Base-by-base conservation (phyloP, 1,140 invertebrate species). In the Drosophila sp. region DNA sequence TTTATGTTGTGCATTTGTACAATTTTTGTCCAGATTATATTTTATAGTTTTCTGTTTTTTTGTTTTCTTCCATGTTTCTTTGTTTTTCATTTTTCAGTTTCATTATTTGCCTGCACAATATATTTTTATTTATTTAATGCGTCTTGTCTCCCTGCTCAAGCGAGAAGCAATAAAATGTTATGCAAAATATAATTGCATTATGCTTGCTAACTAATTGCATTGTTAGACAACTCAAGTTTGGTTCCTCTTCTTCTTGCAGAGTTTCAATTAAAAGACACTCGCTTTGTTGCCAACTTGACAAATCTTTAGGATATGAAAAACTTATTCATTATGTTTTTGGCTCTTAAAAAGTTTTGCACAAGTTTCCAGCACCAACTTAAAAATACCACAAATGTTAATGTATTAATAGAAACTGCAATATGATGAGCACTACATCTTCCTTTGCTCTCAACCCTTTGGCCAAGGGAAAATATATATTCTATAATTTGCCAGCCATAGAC, bases 221-320 rank as follows among this genome's bases (percentile, higher is more conserved):
- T 78, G 43, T 62, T 51, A 65, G 57, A 43, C 14, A 34, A 62
- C 16, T 63, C 58, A 62, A 50, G 70, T 25, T 1, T 63, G 46
- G 16, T 59, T 36, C 21, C 27, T 14, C 18, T 40, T 59, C 54
- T 77, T 58, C 46, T 43, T 54, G 58, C 57, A 5, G n/a, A 71
- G 14, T 78, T 82, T 77, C 74, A 72, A 87, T 82, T 82, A 72
- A 81, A 86, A 76, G 57, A 56, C 71, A 76, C 62, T 78, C 43
- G 62, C 64, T 56, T 43, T 51, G 46, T n/a, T 36, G 13, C 9
- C 25, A 54, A 36, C n/a, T n/a, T n/a, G 8, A 32, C n/a, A 36
- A 40, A 51, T 50, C 59, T 41, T 11, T 11, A 36, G 7, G 8
- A 54, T 36, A 21, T 38, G n/a, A 38, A 34, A 13, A 61, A 61